Evolutionary conservation across 2,113 vertebrate species (phyloP), one percentile per base, ranked within the genome.

Genomic region (Isichthys henryi): DNA sequence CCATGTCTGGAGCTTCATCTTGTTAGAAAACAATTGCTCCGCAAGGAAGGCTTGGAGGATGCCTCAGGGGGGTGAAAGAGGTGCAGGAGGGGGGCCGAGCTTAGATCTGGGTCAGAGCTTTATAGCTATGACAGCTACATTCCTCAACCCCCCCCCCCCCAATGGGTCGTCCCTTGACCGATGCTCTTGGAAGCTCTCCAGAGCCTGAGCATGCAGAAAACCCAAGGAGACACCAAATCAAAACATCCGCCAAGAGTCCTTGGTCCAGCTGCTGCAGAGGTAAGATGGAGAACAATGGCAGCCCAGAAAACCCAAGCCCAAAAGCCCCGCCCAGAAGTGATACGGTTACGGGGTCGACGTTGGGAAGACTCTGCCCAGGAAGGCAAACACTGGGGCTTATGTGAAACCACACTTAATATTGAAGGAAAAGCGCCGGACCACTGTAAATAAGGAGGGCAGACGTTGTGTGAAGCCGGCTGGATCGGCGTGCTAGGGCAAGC

Each of bases 11-110:
- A 17, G 27, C n/a, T 52, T 27, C 17, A 93, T 90, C 94, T 94
- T 93, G 91, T 89, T 93, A 93, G 94, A 94, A 95, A 94, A 95
- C 93, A 92, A 93, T 92, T 92, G 90, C 92, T 92, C 62, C 93
- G 92, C 58, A 89, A 89, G 91, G 91, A 92, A 92, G 92, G 50
- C 89, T 89, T 43, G 90, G 93, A 94, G 94, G 94, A 94, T 94
- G 92, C 92, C 89, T 92, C 53, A 90, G 87, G 86, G 90, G 92
- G 92, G 90, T 48, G 91, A 91, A 92, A 93, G 90, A 91, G 27
- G 49, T 46, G 23, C 23, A 13, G 23, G 46, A 31, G 46, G 11
- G 10, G 13, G 85, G 49, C 3, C 9, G 46, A n/a, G 19, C 48
- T 46, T 11, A 49, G 46, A 49, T 48, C 45, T 86, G 48, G 84